phyloP scores from a whole-genome alignment of 2,797 vertebrate species.

The Cetoscarus ocellatus region DNA sequence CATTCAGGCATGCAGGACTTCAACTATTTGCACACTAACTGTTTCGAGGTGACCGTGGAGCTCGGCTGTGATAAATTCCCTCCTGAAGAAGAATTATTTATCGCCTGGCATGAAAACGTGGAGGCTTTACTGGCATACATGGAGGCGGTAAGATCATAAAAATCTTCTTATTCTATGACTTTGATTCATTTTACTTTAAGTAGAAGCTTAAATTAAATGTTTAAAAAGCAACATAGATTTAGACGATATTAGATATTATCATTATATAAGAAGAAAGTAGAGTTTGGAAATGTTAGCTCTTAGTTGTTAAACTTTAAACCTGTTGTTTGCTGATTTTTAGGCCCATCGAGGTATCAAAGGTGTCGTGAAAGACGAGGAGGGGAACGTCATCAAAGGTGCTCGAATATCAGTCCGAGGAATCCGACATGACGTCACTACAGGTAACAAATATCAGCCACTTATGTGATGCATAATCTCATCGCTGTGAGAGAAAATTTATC shows the following conservation, averaged over 20 bases:
- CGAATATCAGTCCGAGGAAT: constrained; percentile 91
- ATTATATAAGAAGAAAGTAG: too few species aligned
- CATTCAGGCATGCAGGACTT: constrained; percentile 95
- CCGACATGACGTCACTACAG: constrained; percentile 91
- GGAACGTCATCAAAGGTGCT: constrained; percentile 90
- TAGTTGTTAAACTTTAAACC: too few species aligned
- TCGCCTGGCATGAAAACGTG: constrained; percentile 92
- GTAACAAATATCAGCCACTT: constrained; percentile 74
- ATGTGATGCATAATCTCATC: too few species aligned
- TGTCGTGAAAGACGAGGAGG: constrained; percentile 89
- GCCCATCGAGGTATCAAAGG: constrained; percentile 95
- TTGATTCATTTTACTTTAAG: too few species aligned
- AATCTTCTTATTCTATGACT: neutral
- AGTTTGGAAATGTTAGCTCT: neutral
- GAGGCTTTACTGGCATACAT: constrained; percentile 91
- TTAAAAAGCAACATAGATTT: too few species aligned
- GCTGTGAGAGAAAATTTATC: too few species aligned
- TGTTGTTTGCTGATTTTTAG: constrained; percentile 69
- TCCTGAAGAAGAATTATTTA: constrained; percentile 89
- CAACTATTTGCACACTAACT: constrained; percentile 98
- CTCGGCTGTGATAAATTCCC: constrained; percentile 96
- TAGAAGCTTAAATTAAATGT: too few species aligned
- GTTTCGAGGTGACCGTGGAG: constrained; percentile 94
- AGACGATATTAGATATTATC: too few species aligned
- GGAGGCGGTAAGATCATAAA: constrained; percentile 84